Evolutionary conservation across 2,888 invertebrate species (phyloP), one percentile per base, ranked within the genome.

Genomic region (Chloroclystis v-ata): DNA sequence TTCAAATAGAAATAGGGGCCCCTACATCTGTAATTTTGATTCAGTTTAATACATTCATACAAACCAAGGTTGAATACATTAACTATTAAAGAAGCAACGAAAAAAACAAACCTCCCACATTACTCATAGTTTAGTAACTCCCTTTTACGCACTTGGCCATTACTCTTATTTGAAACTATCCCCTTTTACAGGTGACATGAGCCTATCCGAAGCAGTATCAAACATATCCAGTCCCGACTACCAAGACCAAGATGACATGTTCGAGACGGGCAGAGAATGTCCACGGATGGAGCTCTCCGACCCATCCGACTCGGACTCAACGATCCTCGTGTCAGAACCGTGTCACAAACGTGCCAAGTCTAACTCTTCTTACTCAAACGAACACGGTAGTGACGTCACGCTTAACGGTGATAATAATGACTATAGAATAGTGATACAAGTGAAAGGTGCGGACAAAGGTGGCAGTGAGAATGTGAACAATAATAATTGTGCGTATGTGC

Each of bases 191-290:
- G 93, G 93, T 57, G 94, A 94, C 77, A 92, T 92, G 78, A 95
- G 95, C 75, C 91, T 95, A 64, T 94, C 95, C 37, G 95, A 95
- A 85, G 95, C 95, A 41, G 92, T 95, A 65, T 95, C 95, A 60
- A 95, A 95, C 88, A 95, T 96, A 82, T 95, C 95, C 61, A 95
- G 95, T 87, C 95, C 95, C 29, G 95, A 95, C 82, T 95, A 94
- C 86, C 94, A 95, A 80, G 95, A 95, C 78, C 95, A 94, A 74
- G 94, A 95, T 82, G 92, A 95, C 88, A 93, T 93, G 76, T 93
- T 93, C 70, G 90, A 94, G 56, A 92, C 92, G 64, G 91, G 92
- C 43, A 91, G 94, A 61, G 95, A 95, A 78, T 91, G 94, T 73
- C 92, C 94, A 62, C 82, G 91, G 38, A 95, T 95, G 95, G 94